These are phyloP conservation scores for Neosilurus hyrtlii DNA, from an alignment of 2,797 vertebrate species.

Conservation along the genomic window DNA sequence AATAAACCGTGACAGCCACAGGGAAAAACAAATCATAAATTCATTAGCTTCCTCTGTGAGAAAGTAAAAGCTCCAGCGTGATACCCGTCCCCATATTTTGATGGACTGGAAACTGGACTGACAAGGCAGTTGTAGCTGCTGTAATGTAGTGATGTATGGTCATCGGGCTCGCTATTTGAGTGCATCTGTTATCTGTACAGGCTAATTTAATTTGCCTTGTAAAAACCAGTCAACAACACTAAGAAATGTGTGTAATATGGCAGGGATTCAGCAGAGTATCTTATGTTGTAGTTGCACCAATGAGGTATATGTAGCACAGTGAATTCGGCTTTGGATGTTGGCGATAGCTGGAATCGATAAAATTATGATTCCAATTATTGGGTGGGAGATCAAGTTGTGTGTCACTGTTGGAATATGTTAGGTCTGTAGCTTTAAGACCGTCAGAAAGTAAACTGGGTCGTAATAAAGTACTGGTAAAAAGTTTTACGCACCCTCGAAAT, in stretches of 20 bases:
- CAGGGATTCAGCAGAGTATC: background rate
- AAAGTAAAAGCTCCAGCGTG: background rate
- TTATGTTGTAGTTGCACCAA: background rate
- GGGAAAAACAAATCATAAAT: slow-evolving; percentile 2
- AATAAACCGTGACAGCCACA: background rate
- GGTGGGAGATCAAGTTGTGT: background rate
- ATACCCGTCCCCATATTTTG: background rate
- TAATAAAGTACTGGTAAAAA: no score
- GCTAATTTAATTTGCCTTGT: background rate
- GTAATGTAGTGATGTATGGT: background rate
- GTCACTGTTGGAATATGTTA: background rate
- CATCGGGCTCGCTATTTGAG: background rate
- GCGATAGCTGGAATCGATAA: background rate
- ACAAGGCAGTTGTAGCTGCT: background rate
- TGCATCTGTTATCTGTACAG: background rate
- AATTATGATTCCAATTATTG: background rate
- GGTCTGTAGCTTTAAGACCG: no score
- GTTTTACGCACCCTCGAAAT: no score
- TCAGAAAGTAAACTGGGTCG: no score
- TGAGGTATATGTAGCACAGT: background rate
- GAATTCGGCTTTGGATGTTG: background rate
- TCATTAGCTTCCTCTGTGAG: background rate
- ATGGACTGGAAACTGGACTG: background rate
- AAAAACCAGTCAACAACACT: background rate
- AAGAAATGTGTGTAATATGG: background rate